A percentile compares a stretch with the other conserved stretches of the same genome.
phyloP scores from a whole-genome alignment of 1,140 invertebrate species.

The Cryptotermes secundus region DNA sequence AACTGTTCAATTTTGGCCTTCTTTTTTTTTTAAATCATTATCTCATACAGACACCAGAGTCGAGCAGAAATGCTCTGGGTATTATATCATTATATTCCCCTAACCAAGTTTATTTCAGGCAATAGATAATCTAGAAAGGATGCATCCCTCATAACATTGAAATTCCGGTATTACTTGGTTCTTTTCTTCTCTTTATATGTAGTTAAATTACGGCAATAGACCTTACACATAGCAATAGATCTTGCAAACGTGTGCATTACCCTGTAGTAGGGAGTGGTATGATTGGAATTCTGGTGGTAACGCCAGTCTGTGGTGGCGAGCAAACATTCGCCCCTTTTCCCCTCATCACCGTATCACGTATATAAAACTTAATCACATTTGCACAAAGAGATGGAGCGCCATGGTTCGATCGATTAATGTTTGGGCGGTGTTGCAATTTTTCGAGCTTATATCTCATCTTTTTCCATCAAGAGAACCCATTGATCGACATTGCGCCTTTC shows the following conservation, averaged over 20 bases:
- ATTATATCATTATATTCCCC: too few species aligned
- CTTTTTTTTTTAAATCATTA: too few species aligned
- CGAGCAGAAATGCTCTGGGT: too few species aligned
- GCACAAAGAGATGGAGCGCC: not conserved
- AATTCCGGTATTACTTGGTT: not conserved
- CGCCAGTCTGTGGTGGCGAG: not conserved
- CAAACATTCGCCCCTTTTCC: not conserved
- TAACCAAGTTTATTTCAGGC: too few species aligned
- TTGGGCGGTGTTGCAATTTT: not conserved
- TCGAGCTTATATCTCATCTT: not conserved
- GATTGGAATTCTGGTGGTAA: not conserved
- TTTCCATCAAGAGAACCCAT: not conserved
- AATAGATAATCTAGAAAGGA: not conserved
- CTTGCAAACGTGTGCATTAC: not conserved
- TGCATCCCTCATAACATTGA: not conserved
- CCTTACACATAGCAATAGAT: not conserved
- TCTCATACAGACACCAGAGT: too few species aligned
- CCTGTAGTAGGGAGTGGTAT: not conserved
- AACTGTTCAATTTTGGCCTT: too few species aligned
- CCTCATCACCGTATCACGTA: not conserved
- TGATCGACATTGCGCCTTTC: not conserved
- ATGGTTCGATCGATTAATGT: not conserved
- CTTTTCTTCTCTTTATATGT: not conserved
- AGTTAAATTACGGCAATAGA: not conserved
- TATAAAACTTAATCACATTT: slow-evolving; percentile 21